Base-by-base conservation (phyloP, 1,140 invertebrate genomes). In the Drosophila quadrilineata region DNA sequence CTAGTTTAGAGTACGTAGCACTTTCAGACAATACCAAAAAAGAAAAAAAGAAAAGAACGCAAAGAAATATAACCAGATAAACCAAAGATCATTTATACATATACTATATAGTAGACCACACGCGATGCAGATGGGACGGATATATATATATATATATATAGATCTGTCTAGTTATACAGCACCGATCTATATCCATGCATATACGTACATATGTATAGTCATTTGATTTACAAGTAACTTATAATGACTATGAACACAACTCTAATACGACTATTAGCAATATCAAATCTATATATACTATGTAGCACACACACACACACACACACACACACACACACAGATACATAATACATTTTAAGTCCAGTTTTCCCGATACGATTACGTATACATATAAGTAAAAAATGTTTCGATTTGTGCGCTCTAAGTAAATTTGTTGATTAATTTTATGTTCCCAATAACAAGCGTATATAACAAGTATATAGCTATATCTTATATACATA, bases 351-450 rank as follows among this genome's bases (percentile, higher is more conserved):
- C 6, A 43, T n/a, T 28, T 10, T 45, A 45, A 28, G 24, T 38
- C 41, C 50, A 45, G 46, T 60, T 59, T 35, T 41, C 46, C 52
- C 57, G 46, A 41, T 29, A 21, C 16, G 17, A 50, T 19, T 19
- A 29, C 10, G 6, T 22, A 22, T 6, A 14, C 26, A 28, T 10
- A 28, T 10, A 12, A 28, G 12, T 16, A 19, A 29, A 16, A 35
- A 40, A 53, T 41, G 50, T 62, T 53, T 54, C 43, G 38, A 54
- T 53, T 62, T 54, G 49, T 21, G 50, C 50, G 72, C 60, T 80
- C 58, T 67, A 75, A 80, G 54, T 41, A 73, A 70, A 82, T 82
- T 82, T 82, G 77, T 82, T 82, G 57, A 84, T 82, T 82, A 82
- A 82, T 82, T 84, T 82, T 82, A 82, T 82, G 77, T 82, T 82